Evolutionary conservation across 2,888 invertebrate genomes (phyloP), one percentile per base, ranked within the genome.

Genomic region (Caenorhabditis panamensis): DNA sequence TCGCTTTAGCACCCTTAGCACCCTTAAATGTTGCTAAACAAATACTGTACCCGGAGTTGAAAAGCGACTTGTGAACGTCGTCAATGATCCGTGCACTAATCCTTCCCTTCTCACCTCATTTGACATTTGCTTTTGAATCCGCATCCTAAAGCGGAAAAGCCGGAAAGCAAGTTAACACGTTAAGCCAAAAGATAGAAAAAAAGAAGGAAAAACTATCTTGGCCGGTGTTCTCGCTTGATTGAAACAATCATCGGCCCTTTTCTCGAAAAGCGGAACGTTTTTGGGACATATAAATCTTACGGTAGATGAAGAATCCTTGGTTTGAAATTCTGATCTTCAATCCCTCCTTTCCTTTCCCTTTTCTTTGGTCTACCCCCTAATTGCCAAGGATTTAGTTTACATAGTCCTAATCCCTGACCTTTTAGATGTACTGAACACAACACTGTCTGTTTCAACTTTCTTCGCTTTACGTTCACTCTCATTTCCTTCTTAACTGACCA

Each of bases 11-110:
- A 49, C 51, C 51, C 61, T 37, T 49, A 62, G 44, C 44, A 54
- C 54, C 44, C 44, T 59, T 31, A 31, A 44, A 75, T 66, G 75
- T 75, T 75, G 75, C 66, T 75, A 75, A 75, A 61, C 75, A 75
- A 75, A 75, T 53, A 66, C 36, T 59, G 44, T 63, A 47, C 22
- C 24, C 44, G 72, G 44, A 56, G 24, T 71, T 47, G 18, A 49
- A 37, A 63, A 59, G 37, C 56, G 75, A 59, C 66, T 26, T 64
- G 44, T 54, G 24, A 54, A 41, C 47, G 26, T 8, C 20, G 53
- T 24, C 41, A 75, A 75, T 75, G 66, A 66, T 59, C 66, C 75
- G 51, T 75, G 28, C 0, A 2, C n/a, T 56, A 31, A 37, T 37
- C 47, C 6, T 22, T 13, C 26, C 22, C 62, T 62, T 62, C 26